phyloP scores from a whole-genome alignment of 2,888 invertebrate genomes.

The Synergus japonicus region DNA sequence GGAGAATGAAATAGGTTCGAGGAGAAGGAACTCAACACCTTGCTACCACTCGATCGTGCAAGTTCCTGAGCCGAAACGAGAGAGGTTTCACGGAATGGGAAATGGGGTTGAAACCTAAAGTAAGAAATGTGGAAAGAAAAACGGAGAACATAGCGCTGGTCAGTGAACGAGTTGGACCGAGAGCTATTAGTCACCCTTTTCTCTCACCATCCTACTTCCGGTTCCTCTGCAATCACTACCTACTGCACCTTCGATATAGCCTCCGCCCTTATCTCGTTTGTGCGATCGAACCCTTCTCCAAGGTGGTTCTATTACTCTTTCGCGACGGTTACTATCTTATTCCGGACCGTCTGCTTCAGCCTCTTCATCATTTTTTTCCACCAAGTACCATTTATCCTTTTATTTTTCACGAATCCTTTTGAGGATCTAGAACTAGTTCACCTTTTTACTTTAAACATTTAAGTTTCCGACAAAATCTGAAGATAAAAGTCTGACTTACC shows the following conservation, averaged over 20 bases:
- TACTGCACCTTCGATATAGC: slow-evolving; percentile 55
- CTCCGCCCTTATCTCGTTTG: slow-evolving; percentile 69
- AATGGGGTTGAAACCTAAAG: slow-evolving; percentile 43
- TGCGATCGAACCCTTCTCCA: slow-evolving; percentile 59
- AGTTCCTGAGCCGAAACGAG: slow-evolving; percentile 33
- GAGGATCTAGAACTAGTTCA: not conserved
- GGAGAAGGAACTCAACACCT: slow-evolving; percentile 22
- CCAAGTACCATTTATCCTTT: slow-evolving; percentile 51
- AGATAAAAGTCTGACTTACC: too few relatives aligned
- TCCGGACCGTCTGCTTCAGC: slow-evolving; percentile 51
- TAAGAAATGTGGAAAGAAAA: slow-evolving; percentile 58
- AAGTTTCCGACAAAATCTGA: too few relatives aligned
- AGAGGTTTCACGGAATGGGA: not conserved
- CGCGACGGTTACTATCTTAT: slow-evolving; percentile 66
- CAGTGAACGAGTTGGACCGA: slow-evolving; percentile 58
- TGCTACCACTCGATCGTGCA: not conserved
- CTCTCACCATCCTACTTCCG: slow-evolving; percentile 55
- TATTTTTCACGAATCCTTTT: slow-evolving; percentile 45
- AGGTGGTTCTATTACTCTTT: slow-evolving; percentile 67
- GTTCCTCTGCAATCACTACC: slow-evolving; percentile 58
- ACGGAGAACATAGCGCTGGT: slow-evolving; percentile 61
- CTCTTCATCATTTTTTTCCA: slow-evolving; percentile 58
- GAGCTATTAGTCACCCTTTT: slow-evolving; percentile 67
- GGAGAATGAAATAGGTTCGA: slow-evolving; percentile 9
- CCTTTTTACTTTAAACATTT: not conserved